Percentiles rank a stretch among this genome's conserved stretches.
Conservation (phyloP, 23 tunicate genomes). For the Trididemnum nubilum region DNA sequence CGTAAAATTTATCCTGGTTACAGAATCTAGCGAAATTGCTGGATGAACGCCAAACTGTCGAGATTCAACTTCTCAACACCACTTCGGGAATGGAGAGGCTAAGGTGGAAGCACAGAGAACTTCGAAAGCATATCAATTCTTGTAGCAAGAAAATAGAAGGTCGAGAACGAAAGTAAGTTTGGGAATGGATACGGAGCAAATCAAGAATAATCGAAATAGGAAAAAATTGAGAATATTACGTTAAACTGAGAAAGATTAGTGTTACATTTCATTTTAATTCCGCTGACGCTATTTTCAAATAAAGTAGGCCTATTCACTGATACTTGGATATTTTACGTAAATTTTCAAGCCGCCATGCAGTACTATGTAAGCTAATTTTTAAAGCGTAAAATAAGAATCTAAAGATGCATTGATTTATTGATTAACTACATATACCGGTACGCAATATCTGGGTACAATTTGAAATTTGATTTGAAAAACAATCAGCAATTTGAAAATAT, state of each 20-base stretch:
- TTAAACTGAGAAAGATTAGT: not conserved
- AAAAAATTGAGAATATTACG: not conserved
- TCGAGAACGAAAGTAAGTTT: conserved; percentile 71
- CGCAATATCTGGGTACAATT: too few relatives aligned
- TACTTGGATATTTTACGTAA: too few relatives aligned
- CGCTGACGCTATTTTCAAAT: too few relatives aligned
- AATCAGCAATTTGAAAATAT: too few relatives aligned
- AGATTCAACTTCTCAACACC: conserved; percentile 49
- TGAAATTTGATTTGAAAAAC: too few relatives aligned
- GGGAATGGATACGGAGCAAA: not conserved
- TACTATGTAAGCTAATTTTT: too few relatives aligned
- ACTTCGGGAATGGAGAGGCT: conserved; percentile 54
- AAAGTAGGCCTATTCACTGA: too few relatives aligned
- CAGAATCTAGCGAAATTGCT: conserved; percentile 55
- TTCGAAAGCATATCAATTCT: conserved; percentile 47
- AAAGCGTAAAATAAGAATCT: too few relatives aligned
- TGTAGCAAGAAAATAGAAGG: conserved; percentile 60
- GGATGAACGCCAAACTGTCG: conserved; percentile 55
- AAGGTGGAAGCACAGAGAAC: conserved; percentile 58
- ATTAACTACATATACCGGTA: too few relatives aligned
- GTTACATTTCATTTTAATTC: not conserved
- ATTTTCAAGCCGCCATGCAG: too few relatives aligned
- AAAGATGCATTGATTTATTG: too few relatives aligned
- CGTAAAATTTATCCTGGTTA: too few relatives aligned
- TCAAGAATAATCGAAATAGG: not conserved